Percentiles rank a stretch among this genome's conserved stretches.
Conservation (phyloP, 1,140 invertebrate species). For the Battus philenor region DNA sequence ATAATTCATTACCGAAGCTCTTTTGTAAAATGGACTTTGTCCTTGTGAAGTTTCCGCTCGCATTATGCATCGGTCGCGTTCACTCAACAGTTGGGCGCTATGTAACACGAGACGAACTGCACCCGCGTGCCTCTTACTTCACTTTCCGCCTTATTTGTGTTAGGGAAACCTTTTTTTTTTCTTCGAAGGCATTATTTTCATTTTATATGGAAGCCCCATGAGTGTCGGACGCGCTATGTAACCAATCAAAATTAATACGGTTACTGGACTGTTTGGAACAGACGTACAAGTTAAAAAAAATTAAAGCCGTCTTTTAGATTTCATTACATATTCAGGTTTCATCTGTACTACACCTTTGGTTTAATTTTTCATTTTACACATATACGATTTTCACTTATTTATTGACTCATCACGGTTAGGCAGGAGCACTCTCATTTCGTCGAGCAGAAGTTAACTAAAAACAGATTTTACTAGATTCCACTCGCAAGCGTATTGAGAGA, state of each 20-base stretch:
- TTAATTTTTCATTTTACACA: no score
- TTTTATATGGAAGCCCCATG: slow-evolving; percentile 9
- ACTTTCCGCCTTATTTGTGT: slow-evolving; percentile 14
- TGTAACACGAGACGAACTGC: slow-evolving; percentile 1
- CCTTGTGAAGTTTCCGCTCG: slow-evolving; percentile 7
- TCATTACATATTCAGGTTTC: no score
- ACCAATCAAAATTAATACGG: slow-evolving; percentile 7
- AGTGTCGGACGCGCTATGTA: slow-evolving; percentile 2
- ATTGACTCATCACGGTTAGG: no score
- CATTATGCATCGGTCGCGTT: slow-evolving; percentile 2
- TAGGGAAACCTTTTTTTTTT: slow-evolving; percentile 18
- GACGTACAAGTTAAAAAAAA: no score
- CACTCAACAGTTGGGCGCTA: slow-evolving; percentile 10
- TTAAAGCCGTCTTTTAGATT: no score
- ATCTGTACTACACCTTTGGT: no score
- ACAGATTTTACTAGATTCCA: no score
- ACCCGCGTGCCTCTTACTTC: slow-evolving; percentile 2
- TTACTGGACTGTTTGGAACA: not conserved
- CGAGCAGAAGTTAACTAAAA: no score
- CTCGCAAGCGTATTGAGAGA: no score
- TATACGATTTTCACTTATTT: no score
- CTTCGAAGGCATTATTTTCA: slow-evolving; percentile 17
- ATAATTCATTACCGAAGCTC: slow-evolving; percentile 6
- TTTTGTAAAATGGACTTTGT: not conserved
- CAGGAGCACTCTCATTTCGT: no score